Conservation (phyloP, 2,888 invertebrate genomes). For the Leptura quadrifasciata region DNA sequence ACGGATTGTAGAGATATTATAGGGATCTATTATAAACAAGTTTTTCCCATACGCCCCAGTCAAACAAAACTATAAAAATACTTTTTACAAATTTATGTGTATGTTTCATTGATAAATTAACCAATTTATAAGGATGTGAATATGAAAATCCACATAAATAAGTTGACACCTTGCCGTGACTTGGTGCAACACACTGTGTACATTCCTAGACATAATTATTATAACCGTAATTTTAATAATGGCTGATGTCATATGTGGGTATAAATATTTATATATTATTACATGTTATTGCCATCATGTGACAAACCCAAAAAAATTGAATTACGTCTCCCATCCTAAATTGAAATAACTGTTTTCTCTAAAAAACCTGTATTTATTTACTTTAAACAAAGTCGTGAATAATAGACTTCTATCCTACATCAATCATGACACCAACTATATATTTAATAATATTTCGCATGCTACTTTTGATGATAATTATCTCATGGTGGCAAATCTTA, state of each 20-base stretch:
- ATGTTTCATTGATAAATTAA: too few species aligned
- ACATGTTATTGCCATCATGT: neutral
- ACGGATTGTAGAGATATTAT: too few species aligned
- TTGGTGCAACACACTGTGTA: neutral
- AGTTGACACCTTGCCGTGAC: too few species aligned
- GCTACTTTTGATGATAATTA: neutral
- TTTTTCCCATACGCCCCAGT: too few species aligned
- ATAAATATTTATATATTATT: slow-evolving; percentile 7
- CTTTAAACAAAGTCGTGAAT: neutral
- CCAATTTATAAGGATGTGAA: too few species aligned
- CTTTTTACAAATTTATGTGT: too few species aligned
- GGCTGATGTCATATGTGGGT: slow-evolving; percentile 4
- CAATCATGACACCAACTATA: neutral
- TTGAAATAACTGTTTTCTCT: slow-evolving; percentile 7
- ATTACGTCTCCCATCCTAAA: neutral
- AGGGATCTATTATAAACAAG: too few species aligned
- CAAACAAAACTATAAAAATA: too few species aligned
- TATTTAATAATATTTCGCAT: neutral
- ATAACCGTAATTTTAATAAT: slow-evolving; percentile 2
- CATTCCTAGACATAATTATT: slow-evolving; percentile 2
- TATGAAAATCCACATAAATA: too few species aligned
- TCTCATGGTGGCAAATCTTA: neutral
- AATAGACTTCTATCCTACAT: neutral
- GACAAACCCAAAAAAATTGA: slow-evolving; percentile 2
- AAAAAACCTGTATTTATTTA: neutral